phyloP scores from a whole-genome alignment of 2,797 vertebrate species.

The Ctenosaura bakeri region DNA sequence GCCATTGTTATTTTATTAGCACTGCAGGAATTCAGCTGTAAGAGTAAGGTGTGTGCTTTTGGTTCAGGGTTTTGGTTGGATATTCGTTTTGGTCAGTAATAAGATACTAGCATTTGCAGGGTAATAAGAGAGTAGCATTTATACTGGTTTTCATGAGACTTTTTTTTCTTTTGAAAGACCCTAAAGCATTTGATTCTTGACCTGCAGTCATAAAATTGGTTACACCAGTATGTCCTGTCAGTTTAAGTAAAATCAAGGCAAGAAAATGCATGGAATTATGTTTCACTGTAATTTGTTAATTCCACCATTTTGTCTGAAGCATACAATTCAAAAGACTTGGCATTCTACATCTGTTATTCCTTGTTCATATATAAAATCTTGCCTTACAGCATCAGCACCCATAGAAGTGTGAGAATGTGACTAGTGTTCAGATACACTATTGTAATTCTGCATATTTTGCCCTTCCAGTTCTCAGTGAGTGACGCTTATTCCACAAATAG shows the following conservation, averaged over 20 bases:
- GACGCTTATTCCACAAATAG: not conserved
- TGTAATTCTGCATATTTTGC: constrained; percentile 21
- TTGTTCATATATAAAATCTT: not conserved
- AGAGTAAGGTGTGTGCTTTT: not conserved
- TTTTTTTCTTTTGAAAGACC: constrained; percentile 2
- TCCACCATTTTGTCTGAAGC: not conserved
- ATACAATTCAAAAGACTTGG: not conserved
- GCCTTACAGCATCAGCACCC: no score
- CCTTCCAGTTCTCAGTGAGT: not conserved
- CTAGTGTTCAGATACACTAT: not conserved
- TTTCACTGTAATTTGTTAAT: not conserved
- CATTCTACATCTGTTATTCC: constrained; percentile 7
- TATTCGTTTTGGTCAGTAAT: not conserved
- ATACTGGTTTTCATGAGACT: constrained; percentile 68
- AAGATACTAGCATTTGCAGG: constrained; percentile 52
- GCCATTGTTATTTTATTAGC: not conserved
- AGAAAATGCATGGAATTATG: not conserved
- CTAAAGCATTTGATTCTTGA: not conserved
- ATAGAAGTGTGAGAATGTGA: not conserved
- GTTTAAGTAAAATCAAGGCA: not conserved
- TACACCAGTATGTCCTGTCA: not conserved
- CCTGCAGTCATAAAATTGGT: not conserved
- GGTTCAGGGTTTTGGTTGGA: not conserved
- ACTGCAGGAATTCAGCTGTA: constrained; percentile 30
- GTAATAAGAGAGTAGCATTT: constrained; percentile 68